phyloP scores from a whole-genome alignment of 2,113 vertebrate genomes.

The Dendropsophus ebraccatus region DNA sequence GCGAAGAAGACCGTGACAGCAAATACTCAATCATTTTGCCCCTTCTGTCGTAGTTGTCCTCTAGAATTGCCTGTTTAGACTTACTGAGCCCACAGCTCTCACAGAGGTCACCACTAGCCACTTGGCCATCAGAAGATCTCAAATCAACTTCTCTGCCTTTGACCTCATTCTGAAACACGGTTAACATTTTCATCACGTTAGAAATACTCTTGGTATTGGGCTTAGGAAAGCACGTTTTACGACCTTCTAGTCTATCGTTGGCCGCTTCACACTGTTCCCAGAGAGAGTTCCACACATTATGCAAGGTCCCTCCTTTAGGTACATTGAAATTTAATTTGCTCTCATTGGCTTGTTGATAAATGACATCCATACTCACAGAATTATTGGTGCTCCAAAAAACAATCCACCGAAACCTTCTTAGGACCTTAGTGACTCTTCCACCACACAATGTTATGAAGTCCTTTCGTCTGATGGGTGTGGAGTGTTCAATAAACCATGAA shows the following conservation, averaged over 20 bases:
- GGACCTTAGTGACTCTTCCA: not conserved
- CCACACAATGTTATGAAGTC: not conserved
- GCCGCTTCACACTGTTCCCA: constrained; percentile 30
- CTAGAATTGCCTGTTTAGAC: not conserved
- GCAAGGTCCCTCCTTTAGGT: not conserved
- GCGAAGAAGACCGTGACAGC: not conserved
- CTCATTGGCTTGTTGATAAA: not conserved
- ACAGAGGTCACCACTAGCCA: not conserved
- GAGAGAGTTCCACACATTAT: constrained; percentile 17
- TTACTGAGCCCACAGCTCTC: constrained; percentile 1
- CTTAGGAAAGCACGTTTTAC: not conserved
- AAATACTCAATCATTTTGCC: constrained; percentile 20
- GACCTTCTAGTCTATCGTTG: not conserved
- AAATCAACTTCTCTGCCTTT: not conserved
- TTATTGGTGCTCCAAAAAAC: not conserved
- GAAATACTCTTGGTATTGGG: not conserved
- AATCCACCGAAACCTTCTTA: not conserved
- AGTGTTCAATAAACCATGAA: not conserved
- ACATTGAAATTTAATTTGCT: constrained; percentile 20
- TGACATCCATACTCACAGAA: constrained; percentile 23
- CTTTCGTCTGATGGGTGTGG: not conserved
- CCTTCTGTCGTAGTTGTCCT: not conserved
- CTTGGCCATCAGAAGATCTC: not conserved
- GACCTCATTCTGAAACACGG: constrained; percentile 1
- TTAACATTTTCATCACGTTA: constrained; percentile 7